Conservation (phyloP, 1,140 invertebrate species). For the Drosophila chauvacae region DNA sequence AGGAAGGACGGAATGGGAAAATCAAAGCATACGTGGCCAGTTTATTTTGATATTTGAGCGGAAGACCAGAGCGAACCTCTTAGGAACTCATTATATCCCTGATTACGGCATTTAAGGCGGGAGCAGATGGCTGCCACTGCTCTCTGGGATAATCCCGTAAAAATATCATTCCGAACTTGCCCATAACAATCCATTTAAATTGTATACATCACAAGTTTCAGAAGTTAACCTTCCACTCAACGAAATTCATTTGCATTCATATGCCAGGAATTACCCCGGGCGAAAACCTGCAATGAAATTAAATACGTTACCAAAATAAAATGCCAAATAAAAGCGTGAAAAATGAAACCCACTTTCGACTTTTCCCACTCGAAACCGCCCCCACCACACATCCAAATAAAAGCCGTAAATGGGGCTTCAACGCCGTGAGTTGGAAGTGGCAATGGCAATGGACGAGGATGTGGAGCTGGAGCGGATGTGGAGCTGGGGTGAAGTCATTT, state of each 20-base stretch:
- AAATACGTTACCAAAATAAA: constrained; percentile 66
- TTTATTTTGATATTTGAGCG: constrained; percentile 21
- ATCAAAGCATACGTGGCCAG: constrained; percentile 17
- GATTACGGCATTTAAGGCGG: constrained; percentile 19
- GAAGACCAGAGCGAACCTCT: constrained; percentile 2
- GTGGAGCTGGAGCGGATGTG: neutral
- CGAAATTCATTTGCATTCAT: constrained; percentile 41
- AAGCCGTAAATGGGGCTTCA: constrained; percentile 61
- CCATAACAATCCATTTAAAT: constrained; percentile 26
- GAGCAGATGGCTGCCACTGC: neutral
- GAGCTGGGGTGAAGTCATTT: constrained; percentile 32
- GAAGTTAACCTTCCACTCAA: constrained; percentile 42
- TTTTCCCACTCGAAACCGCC: constrained; percentile 2
- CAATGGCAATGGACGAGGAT: neutral
- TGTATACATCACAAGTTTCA: constrained; percentile 9
- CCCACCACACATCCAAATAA: constrained; percentile 14
- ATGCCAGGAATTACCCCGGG: constrained; percentile 39
- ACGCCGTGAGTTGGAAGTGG: constrained; percentile 38
- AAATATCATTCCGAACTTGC: neutral
- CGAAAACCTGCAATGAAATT: constrained; percentile 69
- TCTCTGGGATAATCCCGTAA: constrained; percentile 1
- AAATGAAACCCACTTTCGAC: constrained; percentile 40
- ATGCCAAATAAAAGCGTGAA: constrained; percentile 67
- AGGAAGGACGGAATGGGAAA: neutral
- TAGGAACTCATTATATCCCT: constrained; percentile 18